Percentiles rank a stretch among this genome's conserved stretches.
These are phyloP conservation scores for Vimba vimba DNA, from an alignment of 2,113 vertebrate genomes.

Conservation along the genomic window DNA sequence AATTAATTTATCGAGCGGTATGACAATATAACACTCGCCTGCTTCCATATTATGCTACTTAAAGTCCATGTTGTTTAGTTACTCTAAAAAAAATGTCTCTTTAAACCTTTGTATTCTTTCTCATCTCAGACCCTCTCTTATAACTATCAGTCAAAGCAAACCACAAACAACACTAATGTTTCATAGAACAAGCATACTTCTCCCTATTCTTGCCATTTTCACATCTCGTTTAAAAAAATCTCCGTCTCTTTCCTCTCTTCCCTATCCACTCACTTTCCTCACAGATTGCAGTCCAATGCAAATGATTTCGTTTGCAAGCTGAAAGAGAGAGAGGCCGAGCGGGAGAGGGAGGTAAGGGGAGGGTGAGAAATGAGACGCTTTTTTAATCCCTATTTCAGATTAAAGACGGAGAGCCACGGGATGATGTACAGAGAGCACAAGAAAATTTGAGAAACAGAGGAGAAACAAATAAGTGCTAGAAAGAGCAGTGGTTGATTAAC, in stretches of 20 bases:
- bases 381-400: slow-evolving; percentile 72
- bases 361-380: slow-evolving; percentile 60
- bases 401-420: slow-evolving; percentile 58
- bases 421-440: slow-evolving; percentile 24
- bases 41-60: background rate
- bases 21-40: background rate
- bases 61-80: background rate
- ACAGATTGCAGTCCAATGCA: slow-evolving; percentile 52
- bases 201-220: background rate
- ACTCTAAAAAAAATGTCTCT: background rate
- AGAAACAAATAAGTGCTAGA: background rate
- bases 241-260: background rate
- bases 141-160: background rate
- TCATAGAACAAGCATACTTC: background rate
- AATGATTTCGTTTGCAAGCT: slow-evolving; percentile 58
- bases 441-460: background rate
- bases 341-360: slow-evolving; percentile 46
- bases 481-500: background rate
- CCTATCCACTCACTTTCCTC: slow-evolving; percentile 27
- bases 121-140: slow-evolving; percentile 1
- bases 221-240: background rate
- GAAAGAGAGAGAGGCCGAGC: slow-evolving; percentile 15
- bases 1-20: background rate
- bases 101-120: background rate
- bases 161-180: background rate